Base-by-base conservation (phyloP, 2,888 invertebrate species). In the Formica aserva region DNA sequence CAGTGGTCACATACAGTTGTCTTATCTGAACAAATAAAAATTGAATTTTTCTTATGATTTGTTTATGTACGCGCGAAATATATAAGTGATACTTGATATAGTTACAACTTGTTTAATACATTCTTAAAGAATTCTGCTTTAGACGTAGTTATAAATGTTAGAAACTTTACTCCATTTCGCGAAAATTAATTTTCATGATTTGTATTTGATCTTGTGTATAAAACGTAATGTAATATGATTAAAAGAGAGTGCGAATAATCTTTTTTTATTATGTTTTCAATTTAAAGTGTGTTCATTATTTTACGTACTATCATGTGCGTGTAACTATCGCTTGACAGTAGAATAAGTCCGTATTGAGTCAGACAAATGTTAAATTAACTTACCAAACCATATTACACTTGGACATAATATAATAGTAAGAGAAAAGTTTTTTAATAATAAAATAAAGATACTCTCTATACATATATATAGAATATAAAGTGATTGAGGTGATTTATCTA, bases 321-420 rank as follows among this genome's bases (percentile, higher is more conserved):
- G 9, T 4, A 52, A 57, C 1, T 38, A 18, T 57, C 18, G 18
- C 15, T 55, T 35, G 52, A 22, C 57, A 90, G 87, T 87, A 82
- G 83, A 88, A 83, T 8, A 26, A 60, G 69, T 66, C 65, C 71
- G 80, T 65, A 83, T 63, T 45, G 76, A 63, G 74, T 88, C 90
- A 76, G 90, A 62, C 90, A 29, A 9, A 5, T 8, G 22, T 57
- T 60, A 26, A 71, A 60, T 60, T 11, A 6, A 15, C 35, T 38
- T 38, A 22, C 1, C 32, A 15, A 72, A 71, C 22, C 13, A 48
- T 18, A 11, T 67, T 67, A 45, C 15, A 18, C 45, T 41, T 11
- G 0, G 9, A 52, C 1, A 48, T 52, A 52, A 35, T 35, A 52
- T 52, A 48, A 8, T 52, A 52, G 5, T 48, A 32, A 22, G 2